Conservation (phyloP, 2,113 vertebrate species). For the Oceanodroma tethys region DNA sequence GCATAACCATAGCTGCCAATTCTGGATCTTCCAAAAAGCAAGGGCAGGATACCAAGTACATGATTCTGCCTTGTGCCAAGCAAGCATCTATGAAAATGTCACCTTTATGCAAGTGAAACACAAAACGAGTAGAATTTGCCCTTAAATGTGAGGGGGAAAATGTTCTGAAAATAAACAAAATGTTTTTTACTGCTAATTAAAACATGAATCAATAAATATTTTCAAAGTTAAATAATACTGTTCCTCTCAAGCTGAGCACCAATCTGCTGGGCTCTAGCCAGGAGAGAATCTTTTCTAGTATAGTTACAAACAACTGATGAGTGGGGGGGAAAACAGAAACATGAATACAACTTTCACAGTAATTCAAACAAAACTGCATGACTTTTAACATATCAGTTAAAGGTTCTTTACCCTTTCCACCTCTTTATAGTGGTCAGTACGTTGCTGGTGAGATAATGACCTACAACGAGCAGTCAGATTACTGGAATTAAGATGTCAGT, state of each 20-base stretch:
- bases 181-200: constrained; percentile 74
- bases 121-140: constrained; percentile 65
- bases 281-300: constrained; percentile 67
- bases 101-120: constrained; percentile 71
- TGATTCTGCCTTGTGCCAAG: constrained; percentile 67
- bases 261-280: constrained; percentile 70
- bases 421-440: constrained; percentile 19
- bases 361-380: constrained; percentile 41
- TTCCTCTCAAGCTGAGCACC: constrained; percentile 74
- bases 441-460: constrained; percentile 40
- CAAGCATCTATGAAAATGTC: constrained; percentile 72
- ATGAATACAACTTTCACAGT: constrained; percentile 62
- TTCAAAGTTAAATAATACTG: constrained; percentile 74
- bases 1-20: constrained; percentile 67
- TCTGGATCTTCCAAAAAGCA: constrained; percentile 72
- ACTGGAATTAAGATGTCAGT: constrained; percentile 52
- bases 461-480: constrained; percentile 19
- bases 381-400: constrained; percentile 1
- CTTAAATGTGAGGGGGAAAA: constrained; percentile 68
- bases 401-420: constrained; percentile 5
- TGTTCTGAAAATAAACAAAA: constrained; percentile 74
- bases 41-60: constrained; percentile 74
- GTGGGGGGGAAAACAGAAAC: constrained; percentile 67
- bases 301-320: constrained; percentile 71
- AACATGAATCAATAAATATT: constrained; percentile 75